phyloP scores from a whole-genome alignment of 2,888 invertebrate species.

The Opisthograptis luteolata region DNA sequence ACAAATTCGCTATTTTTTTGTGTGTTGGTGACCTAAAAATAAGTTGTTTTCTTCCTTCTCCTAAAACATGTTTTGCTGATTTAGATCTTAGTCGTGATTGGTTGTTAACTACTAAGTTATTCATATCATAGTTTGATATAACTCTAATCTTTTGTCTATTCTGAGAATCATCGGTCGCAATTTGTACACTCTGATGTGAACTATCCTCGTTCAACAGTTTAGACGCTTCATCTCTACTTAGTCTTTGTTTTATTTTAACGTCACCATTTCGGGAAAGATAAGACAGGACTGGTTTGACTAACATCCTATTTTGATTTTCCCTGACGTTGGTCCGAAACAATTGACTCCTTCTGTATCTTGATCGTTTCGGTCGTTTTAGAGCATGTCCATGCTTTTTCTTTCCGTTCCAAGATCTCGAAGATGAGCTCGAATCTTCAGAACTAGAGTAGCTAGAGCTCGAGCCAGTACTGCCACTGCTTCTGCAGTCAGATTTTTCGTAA shows the following conservation, averaged over 20 bases:
- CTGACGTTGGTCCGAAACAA: too few relatives aligned
- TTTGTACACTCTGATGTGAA: background rate
- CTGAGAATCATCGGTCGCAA: background rate
- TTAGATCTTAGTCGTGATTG: background rate
- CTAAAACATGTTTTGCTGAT: background rate
- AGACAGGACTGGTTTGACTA: background rate
- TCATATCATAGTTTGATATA: background rate
- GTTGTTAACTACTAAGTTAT: background rate
- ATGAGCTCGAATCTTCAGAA: background rate
- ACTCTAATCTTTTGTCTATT: constrained; percentile 4
- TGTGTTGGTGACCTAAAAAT: background rate
- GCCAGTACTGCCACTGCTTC: background rate
- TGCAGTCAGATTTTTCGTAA: background rate
- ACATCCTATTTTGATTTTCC: too few relatives aligned
- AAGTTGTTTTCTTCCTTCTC: constrained; percentile 10
- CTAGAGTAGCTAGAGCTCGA: background rate
- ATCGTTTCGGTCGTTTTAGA: background rate
- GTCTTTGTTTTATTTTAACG: background rate
- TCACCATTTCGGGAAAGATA: background rate
- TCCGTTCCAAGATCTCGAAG: background rate
- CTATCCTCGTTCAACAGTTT: background rate
- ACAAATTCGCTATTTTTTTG: constrained; percentile 11
- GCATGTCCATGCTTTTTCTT: constrained; percentile 11
- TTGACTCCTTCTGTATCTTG: background rate
- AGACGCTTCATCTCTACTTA: constrained; percentile 2